Conservation (phyloP, 92 coral and sea anemone genomes). For the Porites rus region DNA sequence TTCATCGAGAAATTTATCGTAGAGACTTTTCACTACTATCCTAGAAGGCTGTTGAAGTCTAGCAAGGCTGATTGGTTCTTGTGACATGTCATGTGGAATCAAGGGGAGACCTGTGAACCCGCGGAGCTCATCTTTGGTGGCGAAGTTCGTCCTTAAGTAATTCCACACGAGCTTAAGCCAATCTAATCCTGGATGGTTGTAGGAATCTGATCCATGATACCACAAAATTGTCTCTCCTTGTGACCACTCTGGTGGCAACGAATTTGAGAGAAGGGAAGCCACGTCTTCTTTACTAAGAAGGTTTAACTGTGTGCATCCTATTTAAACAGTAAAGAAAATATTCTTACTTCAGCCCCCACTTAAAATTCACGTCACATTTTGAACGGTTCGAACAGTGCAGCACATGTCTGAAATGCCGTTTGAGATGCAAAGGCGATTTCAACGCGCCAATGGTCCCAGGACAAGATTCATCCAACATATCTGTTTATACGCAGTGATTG, state of each 20-base stretch:
- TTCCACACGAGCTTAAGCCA: constrained; percentile 88
- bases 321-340: not conserved
- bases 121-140: constrained; percentile 24
- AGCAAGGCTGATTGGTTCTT: constrained; percentile 36
- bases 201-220: constrained; percentile 48
- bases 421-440: too few relatives aligned
- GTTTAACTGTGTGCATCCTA: constrained; percentile 73
- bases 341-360: too few relatives aligned
- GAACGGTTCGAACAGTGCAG: too few relatives aligned
- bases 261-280: constrained; percentile 44
- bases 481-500: too few relatives aligned
- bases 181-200: constrained; percentile 66
- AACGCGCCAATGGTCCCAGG: too few relatives aligned
- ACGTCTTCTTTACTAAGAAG: constrained; percentile 62
- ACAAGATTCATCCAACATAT: too few relatives aligned
- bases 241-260: constrained; percentile 71
- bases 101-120: constrained; percentile 69
- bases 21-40: constrained; percentile 42
- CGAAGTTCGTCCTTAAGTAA: constrained; percentile 70
- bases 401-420: not conserved
- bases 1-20: constrained; percentile 37
- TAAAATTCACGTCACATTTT: too few relatives aligned
- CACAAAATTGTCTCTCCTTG: constrained; percentile 53
- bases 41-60: constrained; percentile 58
- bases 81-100: constrained; percentile 54